Evolutionary conservation across 2,797 vertebrate species (phyloP).

Genomic region (Micrastur ruficollis): DNA sequence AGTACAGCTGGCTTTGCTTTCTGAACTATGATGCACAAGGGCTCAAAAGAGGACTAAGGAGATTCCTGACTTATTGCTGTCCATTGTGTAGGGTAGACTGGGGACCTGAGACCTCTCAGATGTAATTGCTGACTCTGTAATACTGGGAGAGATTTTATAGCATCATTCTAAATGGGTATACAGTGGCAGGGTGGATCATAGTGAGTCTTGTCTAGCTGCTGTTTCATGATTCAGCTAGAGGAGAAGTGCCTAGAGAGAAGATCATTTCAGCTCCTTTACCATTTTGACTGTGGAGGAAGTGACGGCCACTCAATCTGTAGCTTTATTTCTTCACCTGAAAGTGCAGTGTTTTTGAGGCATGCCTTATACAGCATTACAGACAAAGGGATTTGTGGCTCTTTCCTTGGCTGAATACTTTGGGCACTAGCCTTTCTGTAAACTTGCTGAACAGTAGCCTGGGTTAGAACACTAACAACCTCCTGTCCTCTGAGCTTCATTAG

Average conservation of each 20-base stretch:
- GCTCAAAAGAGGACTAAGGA: not conserved
- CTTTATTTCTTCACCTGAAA: not conserved
- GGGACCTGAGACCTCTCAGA: not conserved
- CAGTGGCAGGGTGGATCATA: not conserved
- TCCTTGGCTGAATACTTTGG: not conserved
- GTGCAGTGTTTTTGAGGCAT: not conserved
- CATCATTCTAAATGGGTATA: not conserved
- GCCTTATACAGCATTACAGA: not conserved
- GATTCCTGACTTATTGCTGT: not conserved
- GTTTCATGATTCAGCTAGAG: not conserved
- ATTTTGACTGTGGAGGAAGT: not conserved
- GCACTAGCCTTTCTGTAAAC: not conserved
- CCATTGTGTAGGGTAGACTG: not conserved
- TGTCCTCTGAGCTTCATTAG: constrained; percentile 31
- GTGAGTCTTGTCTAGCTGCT: not conserved
- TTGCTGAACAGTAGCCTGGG: constrained; percentile 2
- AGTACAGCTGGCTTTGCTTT: not conserved
- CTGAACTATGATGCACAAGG: not conserved
- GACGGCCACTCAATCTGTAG: not conserved
- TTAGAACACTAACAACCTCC: not conserved
- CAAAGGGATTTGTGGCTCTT: not conserved
- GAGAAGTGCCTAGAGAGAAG: not conserved
- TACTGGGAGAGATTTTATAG: not conserved
- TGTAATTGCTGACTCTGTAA: not conserved
- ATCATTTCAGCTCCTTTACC: not conserved